Evolutionary conservation across 2,888 invertebrate species (phyloP).

Genomic region (Stenodema calcarata): DNA sequence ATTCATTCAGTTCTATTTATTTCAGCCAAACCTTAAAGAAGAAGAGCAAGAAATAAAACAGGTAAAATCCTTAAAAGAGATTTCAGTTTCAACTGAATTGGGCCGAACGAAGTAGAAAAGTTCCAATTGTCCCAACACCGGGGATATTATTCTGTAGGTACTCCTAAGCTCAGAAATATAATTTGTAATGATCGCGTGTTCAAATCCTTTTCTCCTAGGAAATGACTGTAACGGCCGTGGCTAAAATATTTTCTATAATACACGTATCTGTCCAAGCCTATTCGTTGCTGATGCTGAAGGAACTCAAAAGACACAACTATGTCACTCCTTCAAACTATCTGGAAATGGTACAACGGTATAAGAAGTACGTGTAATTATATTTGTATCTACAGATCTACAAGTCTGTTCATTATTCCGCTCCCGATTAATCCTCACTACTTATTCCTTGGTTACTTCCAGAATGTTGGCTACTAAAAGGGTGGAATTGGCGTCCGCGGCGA

Average conservation of each 20-base stretch:
- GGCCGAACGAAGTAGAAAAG: no score
- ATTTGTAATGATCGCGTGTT: no score
- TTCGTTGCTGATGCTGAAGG: constrained; percentile 75
- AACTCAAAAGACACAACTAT: constrained; percentile 83
- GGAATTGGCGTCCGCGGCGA: constrained; percentile 75
- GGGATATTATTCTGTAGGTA: no score
- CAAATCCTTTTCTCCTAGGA: constrained; percentile 62
- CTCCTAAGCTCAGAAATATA: no score
- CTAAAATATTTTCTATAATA: constrained; percentile 79
- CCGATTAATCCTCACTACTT: neutral
- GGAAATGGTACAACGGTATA: constrained; percentile 83
- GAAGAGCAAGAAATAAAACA: constrained; percentile 15
- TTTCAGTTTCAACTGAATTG: no score
- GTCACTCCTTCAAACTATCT: constrained; percentile 89
- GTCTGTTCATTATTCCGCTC: neutral
- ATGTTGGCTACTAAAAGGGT: constrained; percentile 75
- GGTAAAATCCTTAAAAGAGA: neutral
- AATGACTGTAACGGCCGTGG: constrained; percentile 70
- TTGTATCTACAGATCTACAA: no score
- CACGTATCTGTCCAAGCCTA: constrained; percentile 81
- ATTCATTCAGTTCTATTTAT: neutral
- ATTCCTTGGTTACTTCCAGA: no score
- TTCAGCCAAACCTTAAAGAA: neutral
- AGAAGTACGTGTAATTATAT: constrained; percentile 68
- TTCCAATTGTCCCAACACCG: no score